These are phyloP conservation scores for Aphelenchoides besseyi DNA, from an alignment of 1,140 invertebrate genomes.

Conservation along the genomic window DNA sequence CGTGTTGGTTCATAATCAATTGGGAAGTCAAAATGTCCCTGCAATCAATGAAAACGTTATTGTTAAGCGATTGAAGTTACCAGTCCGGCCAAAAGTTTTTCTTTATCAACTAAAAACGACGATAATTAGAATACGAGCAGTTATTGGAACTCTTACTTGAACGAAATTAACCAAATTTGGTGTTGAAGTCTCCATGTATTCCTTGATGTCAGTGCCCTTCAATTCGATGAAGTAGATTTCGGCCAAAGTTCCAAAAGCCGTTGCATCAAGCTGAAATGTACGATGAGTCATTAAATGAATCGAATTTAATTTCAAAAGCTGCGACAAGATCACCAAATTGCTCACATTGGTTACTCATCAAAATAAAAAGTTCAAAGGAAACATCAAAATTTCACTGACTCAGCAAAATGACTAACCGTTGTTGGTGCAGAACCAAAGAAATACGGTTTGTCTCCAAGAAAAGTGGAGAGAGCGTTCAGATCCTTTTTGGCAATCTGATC, in stretches of 20 bases:
- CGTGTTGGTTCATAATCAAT: not conserved
- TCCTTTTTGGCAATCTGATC: slow-evolving; percentile 78
- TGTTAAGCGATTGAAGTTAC: not conserved
- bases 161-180: slow-evolving; percentile 40
- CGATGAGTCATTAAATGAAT: not conserved
- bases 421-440: slow-evolving; percentile 88
- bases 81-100: not conserved
- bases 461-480: slow-evolving; percentile 74
- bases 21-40: not conserved
- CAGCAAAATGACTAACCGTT: slow-evolving; percentile 65
- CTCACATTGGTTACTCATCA: no score
- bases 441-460: slow-evolving; percentile 72
- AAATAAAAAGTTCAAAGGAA: no score
- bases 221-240: slow-evolving; percentile 32
- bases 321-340: no score
- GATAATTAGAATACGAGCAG: no score
- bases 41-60: not conserved
- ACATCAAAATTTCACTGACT: not conserved
- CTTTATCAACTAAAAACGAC: not conserved
- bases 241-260: slow-evolving; percentile 30
- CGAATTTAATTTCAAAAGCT: not conserved
- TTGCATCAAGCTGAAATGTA: slow-evolving; percentile 38
- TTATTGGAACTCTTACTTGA: no score
- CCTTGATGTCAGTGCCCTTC: slow-evolving; percentile 25
- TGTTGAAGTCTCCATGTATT: slow-evolving; percentile 37